phyloP scores from a whole-genome alignment of 2,797 vertebrate species.

The Neomorphus geoffroyi region DNA sequence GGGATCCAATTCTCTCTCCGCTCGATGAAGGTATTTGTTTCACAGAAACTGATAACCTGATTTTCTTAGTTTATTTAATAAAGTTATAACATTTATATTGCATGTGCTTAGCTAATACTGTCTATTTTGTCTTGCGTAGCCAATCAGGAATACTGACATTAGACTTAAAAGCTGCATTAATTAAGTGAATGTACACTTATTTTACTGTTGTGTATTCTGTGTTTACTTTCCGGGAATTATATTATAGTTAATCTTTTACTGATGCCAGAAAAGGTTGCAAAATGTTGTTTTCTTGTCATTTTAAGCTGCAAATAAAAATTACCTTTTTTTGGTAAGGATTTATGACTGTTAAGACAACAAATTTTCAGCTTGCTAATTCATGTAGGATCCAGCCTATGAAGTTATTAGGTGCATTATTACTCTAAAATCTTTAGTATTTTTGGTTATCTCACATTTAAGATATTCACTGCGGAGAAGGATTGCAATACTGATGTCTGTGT shows the following conservation, averaged over 20 bases:
- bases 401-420: neutral
- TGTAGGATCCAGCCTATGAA: neutral
- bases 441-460: neutral
- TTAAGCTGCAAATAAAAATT: neutral
- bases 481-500: neutral
- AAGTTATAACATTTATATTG: neutral
- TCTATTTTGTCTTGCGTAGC: neutral
- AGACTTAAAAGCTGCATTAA: conserved; percentile 16
- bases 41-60: neutral
- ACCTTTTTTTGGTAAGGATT: neutral
- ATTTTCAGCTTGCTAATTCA: neutral
- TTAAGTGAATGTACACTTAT: neutral
- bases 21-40: conserved; percentile 72
- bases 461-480: neutral
- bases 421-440: neutral
- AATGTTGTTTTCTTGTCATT: neutral
- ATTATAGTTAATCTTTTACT: neutral
- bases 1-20: conserved; percentile 56
- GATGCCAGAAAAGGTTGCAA: neutral
- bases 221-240: neutral
- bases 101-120: neutral
- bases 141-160: conserved; percentile 19
- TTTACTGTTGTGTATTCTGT: neutral
- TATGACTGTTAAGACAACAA: neutral
- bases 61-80: conserved; percentile 15